Conservation (phyloP, 2,888 invertebrate species). For the Mactromeris polynyma region DNA sequence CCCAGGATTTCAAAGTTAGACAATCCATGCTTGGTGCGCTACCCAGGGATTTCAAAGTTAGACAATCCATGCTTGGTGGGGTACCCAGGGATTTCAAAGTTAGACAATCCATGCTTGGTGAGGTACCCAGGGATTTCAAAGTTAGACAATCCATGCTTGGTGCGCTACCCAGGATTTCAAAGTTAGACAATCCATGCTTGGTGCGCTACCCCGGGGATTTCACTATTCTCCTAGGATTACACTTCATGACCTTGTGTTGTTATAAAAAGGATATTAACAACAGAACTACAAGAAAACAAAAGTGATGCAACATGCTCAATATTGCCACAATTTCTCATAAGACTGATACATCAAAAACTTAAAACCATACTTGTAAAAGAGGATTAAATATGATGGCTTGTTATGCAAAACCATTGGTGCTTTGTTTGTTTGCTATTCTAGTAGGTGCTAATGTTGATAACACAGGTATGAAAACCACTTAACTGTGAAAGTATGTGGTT, state of each 20-base stretch:
- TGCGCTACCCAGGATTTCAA: no score
- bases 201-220: background rate
- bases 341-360: background rate
- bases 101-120: no score
- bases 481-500: background rate
- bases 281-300: background rate
- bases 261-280: background rate
- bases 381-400: background rate
- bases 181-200: background rate
- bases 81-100: no score
- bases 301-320: background rate
- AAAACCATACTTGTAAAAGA: background rate
- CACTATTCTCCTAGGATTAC: background rate
- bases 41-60: no score
- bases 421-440: background rate
- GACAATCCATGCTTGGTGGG: no score
- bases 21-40: no score
- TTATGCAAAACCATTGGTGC: background rate
- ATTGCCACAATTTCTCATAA: background rate
- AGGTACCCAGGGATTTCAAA: no score
- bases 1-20: no score
- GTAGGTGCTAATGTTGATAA: background rate
- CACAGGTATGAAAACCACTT: constrained; percentile 4
- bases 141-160: no score
- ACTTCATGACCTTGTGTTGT: background rate